Evolutionary conservation across 2,888 invertebrate genomes (phyloP), one percentile per base, ranked within the genome.

Genomic region (Exocentrus adspersus): DNA sequence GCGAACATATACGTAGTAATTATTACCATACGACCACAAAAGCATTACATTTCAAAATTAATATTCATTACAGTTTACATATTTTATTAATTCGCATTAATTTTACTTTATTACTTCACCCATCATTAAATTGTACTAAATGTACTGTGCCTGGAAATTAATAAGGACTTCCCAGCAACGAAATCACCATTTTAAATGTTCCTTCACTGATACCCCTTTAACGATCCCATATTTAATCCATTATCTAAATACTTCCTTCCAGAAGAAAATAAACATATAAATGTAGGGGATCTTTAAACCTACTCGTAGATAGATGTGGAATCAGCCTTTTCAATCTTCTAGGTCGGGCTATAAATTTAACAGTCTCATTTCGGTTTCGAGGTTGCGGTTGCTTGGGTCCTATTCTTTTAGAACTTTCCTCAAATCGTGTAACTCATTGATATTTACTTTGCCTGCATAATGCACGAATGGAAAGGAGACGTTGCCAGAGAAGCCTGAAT

Each of bases 271-370:
- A 53, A 53, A 42, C 53, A 42, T 42, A 53, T 14, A 42, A 53
- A 53, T 37, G 42, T 53, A 12, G 41, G 21, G 53, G 24, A 30
- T 53, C 42, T 42, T 53, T 53, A 53, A 53, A 41, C 53, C 24
- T 14, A n/a, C n/a, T n/a, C n/a, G n/a, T n/a, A 37, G 54, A 54
- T 54, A 54, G 54, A 54, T 54, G 43, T 54, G 24, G 43, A 43
- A 43, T 54, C 43, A 43, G 54, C 28, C 43, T 54, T 43, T 43
- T 42, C 54, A 54, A 54, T 54, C 42, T 54, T 54, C 43, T 54
- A 54, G 43, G 54, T 54, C 54, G 54, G n/a, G 43, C 43, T 10
- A 43, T 54, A 54, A 54, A 54, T 54, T 54, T 54, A 43, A 30
- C 54, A 43, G 43, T 54, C 43, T 54, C 54, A 43, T 54, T 54